Percentiles rank a stretch among this genome's conserved stretches.
Conservation (phyloP, 1,140 invertebrate species). For the Myzus persicae region DNA sequence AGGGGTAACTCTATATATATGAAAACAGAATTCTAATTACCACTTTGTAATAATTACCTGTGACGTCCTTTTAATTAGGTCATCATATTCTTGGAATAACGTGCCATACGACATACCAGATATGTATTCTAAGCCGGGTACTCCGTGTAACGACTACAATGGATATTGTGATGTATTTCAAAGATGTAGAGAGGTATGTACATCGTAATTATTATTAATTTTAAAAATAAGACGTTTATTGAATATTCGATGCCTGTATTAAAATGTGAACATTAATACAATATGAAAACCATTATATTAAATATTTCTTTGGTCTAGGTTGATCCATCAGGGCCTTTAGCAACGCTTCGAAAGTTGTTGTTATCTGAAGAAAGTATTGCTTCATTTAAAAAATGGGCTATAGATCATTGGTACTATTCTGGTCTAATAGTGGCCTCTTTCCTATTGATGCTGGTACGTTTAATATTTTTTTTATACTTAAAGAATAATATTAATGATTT, state of each 20-base stretch:
- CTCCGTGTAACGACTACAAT: constrained; percentile 97
- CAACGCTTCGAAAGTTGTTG: constrained; percentile 84
- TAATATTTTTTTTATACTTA: background rate
- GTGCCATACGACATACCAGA: constrained; percentile 89
- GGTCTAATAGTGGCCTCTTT: constrained; percentile 77
- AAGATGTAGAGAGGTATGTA: constrained; percentile 84
- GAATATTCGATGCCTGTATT: too few relatives aligned
- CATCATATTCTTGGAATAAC: constrained; percentile 90
- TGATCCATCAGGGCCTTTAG: constrained; percentile 93
- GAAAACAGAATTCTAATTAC: background rate
- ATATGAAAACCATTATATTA: background rate
- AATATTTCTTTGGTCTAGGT: constrained; percentile 68
- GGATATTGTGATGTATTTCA: constrained; percentile 99
- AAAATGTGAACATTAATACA: background rate
- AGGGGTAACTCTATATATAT: background rate
- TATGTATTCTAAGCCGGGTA: constrained; percentile 92
- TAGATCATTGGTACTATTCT: constrained; percentile 85
- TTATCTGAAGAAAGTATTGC: constrained; percentile 89
- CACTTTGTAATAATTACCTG: background rate
- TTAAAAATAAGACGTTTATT: background rate
- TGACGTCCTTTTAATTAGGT: constrained; percentile 67
- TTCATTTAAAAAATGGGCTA: constrained; percentile 82
- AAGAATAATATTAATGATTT: background rate
- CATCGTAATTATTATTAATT: background rate
- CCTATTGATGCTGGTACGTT: constrained; percentile 78